Conservation (phyloP, 2,888 invertebrate species). For the Xestobium rufovillosum region DNA sequence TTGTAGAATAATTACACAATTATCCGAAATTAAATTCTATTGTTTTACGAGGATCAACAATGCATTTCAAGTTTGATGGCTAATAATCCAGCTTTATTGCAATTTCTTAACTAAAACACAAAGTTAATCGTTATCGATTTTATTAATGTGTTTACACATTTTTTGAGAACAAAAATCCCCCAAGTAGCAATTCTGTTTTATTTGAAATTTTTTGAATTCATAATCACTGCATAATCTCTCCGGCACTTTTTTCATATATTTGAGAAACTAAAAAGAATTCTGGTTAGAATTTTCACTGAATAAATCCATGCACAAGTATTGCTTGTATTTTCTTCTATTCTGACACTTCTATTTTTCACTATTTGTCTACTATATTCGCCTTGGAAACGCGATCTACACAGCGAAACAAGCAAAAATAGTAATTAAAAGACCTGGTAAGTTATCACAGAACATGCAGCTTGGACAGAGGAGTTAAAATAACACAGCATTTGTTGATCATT, state of each 20-base stretch:
- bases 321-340: conserved; percentile 46
- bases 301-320: conserved; percentile 41
- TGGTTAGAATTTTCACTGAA: conserved; percentile 29
- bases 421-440: conserved; percentile 47
- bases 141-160: no score
- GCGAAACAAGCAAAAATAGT: conserved; percentile 47
- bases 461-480: conserved; percentile 38
- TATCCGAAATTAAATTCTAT: no score
- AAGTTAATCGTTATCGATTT: no score
- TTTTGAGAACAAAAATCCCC: no score
- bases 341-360: conserved; percentile 49
- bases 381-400: conserved; percentile 46
- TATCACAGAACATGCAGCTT: conserved; percentile 45
- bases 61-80: no score
- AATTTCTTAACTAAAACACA: no score
- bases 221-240: conserved; percentile 39
- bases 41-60: no score
- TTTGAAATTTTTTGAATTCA: neutral
- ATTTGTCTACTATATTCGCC: conserved; percentile 47
- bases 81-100: no score
- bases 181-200: no score
- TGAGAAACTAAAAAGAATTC: neutral
- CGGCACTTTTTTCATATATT: conserved; percentile 36
- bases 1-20: no score
- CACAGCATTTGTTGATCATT: conserved; percentile 29